Base-by-base conservation (phyloP, 2,888 invertebrate species). In the Hydrotaea cyrtoneurina region DNA sequence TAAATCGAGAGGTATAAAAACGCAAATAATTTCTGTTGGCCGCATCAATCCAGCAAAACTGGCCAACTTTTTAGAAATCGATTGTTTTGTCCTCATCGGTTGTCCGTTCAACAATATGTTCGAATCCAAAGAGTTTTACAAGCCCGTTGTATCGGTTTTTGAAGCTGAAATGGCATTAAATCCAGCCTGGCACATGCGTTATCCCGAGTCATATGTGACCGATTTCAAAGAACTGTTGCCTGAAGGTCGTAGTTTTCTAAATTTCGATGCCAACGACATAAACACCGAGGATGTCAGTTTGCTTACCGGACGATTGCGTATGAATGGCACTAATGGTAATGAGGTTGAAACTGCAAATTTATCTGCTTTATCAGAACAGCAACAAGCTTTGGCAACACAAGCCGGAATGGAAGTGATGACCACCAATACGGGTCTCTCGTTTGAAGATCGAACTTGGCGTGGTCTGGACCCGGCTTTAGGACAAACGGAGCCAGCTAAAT, bases 41-140 rank as follows among this genome's bases (percentile, higher is more conserved):
- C 98, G 98, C 91, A 96, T 98, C 2, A 99, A 98, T 93, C 96
- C 97, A 13, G 96, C 97, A 0, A 99, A 99, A 92, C 93, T 99
- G 83, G 98, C 98, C 0, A 99, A 99, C 93, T 98, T 99, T 92
- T 92, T 93, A 46, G 92, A 97, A 95, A 96, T 99, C 86, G 98
- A 99, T 89, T 95, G 97, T 59, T 99, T 97, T 93, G 97, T 98
- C 0, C 94, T 97, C 89, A 95, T 99, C 74, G 96, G 98, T 0
- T 99, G 99, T 90, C 95, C 98, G 1, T 97, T 98, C 92, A 98
- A 97, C 89, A 96, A 96, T 86, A 93, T 98, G 55, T 95, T 96
- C 89, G 96, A 96, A 89, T 96, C 95, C 71, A 94, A 96, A 88
- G 98, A 98, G 78, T 98, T 96, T 91, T 97, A 96, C 89, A 96